Conservation (phyloP, 2,113 vertebrate species). For the Tinamus guttatus region DNA sequence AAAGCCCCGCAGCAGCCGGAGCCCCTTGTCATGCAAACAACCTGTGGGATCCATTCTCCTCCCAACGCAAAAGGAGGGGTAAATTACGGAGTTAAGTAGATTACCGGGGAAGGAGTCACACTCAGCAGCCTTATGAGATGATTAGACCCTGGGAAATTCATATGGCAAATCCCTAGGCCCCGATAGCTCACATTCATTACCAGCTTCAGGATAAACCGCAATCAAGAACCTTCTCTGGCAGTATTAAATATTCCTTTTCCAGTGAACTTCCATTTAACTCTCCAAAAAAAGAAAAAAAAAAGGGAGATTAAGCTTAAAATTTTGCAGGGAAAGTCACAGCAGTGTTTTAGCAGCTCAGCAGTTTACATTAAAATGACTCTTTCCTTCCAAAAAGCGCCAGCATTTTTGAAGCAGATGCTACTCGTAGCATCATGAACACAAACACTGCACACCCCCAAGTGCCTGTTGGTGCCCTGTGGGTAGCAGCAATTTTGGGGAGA, state of each 20-base stretch:
- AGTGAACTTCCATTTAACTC: slow-evolving; percentile 23
- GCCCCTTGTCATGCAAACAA: slow-evolving; percentile 85
- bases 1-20: slow-evolving; percentile 71
- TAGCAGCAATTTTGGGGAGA: neutral
- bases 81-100: slow-evolving; percentile 83
- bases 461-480: accelerated
- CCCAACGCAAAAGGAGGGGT: slow-evolving; percentile 67
- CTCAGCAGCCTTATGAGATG: slow-evolving; percentile 79
- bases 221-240: slow-evolving; percentile 59
- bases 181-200: slow-evolving; percentile 63
- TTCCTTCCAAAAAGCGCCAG: neutral
- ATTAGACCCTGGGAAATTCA: slow-evolving; percentile 86
- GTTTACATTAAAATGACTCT: neutral
- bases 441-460: too few species aligned
- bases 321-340: neutral
- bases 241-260: neutral
- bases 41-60: slow-evolving; percentile 80
- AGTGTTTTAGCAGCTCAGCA: neutral
- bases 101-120: slow-evolving; percentile 83
- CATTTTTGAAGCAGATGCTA: neutral
- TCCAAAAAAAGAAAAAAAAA: neutral
- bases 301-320: neutral
- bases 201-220: slow-evolving; percentile 59
- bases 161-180: slow-evolving; percentile 69
- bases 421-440: neutral